Evolutionary conservation across 2,888 invertebrate species (phyloP).

Genomic region (Aspidapion aeneum): DNA sequence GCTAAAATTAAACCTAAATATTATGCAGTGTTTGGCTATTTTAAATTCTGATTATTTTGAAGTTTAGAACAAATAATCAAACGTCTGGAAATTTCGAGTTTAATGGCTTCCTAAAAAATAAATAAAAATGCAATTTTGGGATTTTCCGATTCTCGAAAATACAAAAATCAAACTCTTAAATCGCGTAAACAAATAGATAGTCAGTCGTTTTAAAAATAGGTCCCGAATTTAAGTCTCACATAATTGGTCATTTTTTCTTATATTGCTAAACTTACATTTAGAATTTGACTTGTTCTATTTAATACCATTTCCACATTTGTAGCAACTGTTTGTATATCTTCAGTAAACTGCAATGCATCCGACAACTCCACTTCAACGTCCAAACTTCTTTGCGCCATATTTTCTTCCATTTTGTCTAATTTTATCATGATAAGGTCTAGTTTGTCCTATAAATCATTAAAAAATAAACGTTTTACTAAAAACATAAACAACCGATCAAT

Average conservation of each 20-base stretch:
- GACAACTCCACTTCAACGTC: constrained; percentile 44
- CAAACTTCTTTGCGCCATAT: constrained; percentile 38
- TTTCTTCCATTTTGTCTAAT: constrained; percentile 44
- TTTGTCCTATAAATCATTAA: constrained; percentile 35
- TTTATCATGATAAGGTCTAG: constrained; percentile 35
- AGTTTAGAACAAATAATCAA: too few species aligned
- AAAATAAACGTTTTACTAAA: neutral
- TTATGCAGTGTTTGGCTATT: too few species aligned
- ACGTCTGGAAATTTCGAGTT: too few species aligned
- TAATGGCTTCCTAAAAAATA: too few species aligned
- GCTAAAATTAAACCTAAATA: too few species aligned
- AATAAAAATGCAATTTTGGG: too few species aligned
- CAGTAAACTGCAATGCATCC: constrained; percentile 41
- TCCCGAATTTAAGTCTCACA: too few species aligned
- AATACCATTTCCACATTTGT: constrained; percentile 36
- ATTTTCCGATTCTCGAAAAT: too few species aligned
- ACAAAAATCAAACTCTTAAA: too few species aligned
- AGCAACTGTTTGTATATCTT: constrained; percentile 40
- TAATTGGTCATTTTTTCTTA: too few species aligned
- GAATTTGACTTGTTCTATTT: constrained; percentile 35
- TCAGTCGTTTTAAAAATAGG: neutral
- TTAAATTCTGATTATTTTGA: too few species aligned
- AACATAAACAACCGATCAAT: too few species aligned
- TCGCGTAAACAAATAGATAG: neutral
- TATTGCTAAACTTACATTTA: constrained; percentile 40